Conservation (phyloP, 2,113 vertebrate species). For the Ginglymostoma cirratum region DNA sequence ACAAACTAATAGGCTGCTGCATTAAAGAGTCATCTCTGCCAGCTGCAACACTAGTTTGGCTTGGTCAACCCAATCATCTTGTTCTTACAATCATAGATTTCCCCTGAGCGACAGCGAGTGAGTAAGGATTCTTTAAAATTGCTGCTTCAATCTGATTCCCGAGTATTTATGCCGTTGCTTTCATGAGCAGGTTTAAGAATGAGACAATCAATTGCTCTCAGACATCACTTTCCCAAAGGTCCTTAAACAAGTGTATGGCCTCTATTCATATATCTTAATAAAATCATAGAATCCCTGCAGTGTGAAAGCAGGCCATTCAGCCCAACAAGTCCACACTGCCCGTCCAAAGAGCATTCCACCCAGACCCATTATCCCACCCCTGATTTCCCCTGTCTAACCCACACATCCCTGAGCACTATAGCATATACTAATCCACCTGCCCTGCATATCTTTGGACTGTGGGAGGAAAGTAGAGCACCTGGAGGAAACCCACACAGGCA, state of each 20-base stretch:
- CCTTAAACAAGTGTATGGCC: background rate
- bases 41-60: background rate
- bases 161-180: background rate
- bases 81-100: background rate
- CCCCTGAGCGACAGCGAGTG: background rate
- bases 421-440: no score
- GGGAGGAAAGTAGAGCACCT: no score
- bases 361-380: no score
- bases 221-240: background rate
- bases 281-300: background rate
- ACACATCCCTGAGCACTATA: no score
- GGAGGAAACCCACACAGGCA: no score
- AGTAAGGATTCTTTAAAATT: background rate
- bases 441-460: no score
- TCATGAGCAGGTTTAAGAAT: background rate
- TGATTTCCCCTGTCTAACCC: no score
- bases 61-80: background rate
- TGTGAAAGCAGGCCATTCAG: no score
- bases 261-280: background rate
- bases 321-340: no score
- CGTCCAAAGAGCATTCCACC: no score
- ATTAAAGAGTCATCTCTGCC: background rate
- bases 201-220: background rate
- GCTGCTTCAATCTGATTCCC: background rate
- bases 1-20: background rate